phyloP scores from a whole-genome alignment of 2,888 invertebrate species.

The Chrysotoxum bicinctum region DNA sequence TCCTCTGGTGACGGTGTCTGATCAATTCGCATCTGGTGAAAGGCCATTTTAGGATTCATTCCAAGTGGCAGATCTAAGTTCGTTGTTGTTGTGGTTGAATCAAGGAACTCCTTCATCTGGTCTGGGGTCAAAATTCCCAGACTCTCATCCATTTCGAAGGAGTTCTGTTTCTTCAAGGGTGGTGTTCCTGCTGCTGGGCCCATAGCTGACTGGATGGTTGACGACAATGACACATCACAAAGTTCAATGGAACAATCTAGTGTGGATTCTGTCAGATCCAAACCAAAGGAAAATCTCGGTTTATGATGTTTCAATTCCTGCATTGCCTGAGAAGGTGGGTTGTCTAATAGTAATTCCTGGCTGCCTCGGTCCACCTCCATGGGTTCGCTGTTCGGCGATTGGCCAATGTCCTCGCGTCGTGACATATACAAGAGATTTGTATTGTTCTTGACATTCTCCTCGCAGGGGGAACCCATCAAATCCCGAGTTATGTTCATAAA shows the following conservation, averaged over 20 bases:
- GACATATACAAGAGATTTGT: conserved; percentile 78
- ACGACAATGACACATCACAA: conserved; percentile 79
- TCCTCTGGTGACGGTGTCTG: conserved; percentile 94
- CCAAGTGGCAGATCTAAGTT: conserved; percentile 83
- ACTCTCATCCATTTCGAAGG: conserved; percentile 91
- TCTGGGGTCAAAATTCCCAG: conserved; percentile 93
- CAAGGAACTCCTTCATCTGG: conserved; percentile 90
- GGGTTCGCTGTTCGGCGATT: conserved; percentile 77
- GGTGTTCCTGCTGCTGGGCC: conserved; percentile 72
- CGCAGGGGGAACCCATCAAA: conserved; percentile 74
- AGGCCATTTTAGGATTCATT: conserved; percentile 80
- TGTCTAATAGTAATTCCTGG: conserved; percentile 42
- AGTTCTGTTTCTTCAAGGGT: conserved; percentile 86
- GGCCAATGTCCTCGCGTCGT: conserved; percentile 74
- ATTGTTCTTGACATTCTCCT: conserved; percentile 73
- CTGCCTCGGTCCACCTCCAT: conserved; percentile 76
- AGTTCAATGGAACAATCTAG: conserved; percentile 81
- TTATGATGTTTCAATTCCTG: conserved; percentile 76
- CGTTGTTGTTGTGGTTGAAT: conserved; percentile 85
- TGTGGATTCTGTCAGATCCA: conserved; percentile 80
- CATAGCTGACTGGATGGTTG: conserved; percentile 75
- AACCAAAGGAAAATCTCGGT: conserved; percentile 80
- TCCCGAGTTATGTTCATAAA: conserved; percentile 78
- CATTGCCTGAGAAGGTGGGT: conserved; percentile 72
- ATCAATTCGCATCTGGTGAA: conserved; percentile 84